Base-by-base conservation (phyloP, 2,113 vertebrate genomes). In the Thymallus thymallus region DNA sequence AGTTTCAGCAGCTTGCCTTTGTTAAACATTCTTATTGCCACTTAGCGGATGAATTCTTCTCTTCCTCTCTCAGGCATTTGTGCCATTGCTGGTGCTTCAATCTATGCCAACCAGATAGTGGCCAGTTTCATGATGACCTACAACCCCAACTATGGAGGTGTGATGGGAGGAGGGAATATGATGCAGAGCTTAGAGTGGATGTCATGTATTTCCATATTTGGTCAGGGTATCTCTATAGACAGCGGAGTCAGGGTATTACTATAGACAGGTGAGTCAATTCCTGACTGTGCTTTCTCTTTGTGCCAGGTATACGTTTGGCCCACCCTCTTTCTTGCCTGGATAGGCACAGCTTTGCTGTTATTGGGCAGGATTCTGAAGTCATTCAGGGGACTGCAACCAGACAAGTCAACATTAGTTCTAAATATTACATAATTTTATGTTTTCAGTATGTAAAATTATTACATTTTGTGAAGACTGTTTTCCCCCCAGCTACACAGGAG, bases 51-150 rank as follows among this genome's bases (percentile, higher is more conserved):
- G 3, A n/a, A 41, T 9, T 69, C 41, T 46, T 24, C 12, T 20
- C 23, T 9, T 24, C 16, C 74, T 76, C 26, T 32, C 51, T 75
- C 79, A 97, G 96, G 94, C 72, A 64, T 96, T n/a, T 98, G 96
- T 85, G 93, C 91, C 41, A 95, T 98, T 45, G 89, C 93, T 5
- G 96, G 95, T 32, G 94, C 96, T n/a, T 98, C 96, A 0, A 91
- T 98, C 74, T 98, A 96, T 71, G 96, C 95, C 83, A 96, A 95
- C 88, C 95, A 96, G 93, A 93, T 98, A 69, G 95, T 97, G 80
- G 92, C 94, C 75, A 94, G 93, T 86, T 98, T 95, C 89, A 95
- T 91, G 94, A 92, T 92, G 89, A 90, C 91, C 72, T 79, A 69
- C 65, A 70, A 76, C 60, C 12, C 20, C 20, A 78, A 82, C 58